Base-by-base conservation (phyloP, 1,140 invertebrate species). In the Zophobas morio region DNA sequence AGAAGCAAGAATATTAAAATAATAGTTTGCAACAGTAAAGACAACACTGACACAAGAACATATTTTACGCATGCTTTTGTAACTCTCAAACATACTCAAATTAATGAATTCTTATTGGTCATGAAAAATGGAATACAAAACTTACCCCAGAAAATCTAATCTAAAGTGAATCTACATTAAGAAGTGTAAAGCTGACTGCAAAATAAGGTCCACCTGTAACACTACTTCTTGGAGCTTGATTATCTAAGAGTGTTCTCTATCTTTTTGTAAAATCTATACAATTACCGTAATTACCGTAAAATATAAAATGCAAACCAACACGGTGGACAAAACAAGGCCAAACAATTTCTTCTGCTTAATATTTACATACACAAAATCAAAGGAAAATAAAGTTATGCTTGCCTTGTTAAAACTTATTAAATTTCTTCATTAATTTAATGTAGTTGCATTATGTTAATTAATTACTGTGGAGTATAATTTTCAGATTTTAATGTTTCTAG, bases 1-100 rank as follows among this genome's bases (percentile, higher is more conserved):
- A 66, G 85, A 86, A 85, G 85, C 85, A 85, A 85, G 84, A 78
- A 84, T 84, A 81, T 81, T 72, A 85, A 85, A 83, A 86, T 79
- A 86, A 85, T 80, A 82, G 78, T 86, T 85, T 85, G 85, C 84
- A 85, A 83, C 84, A 85, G 80, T 83, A 84, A 79, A 79, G 74
- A 56, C 78, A 77, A 82, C 82, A 84, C 80, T 79, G 75, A 83
- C 57, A 63, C 57, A 63, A 72, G 74, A 78, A 71, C 34, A 71
- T 34, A 36, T 71, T 46, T 51, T 0, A 40, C 8, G 39, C 57
- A 63, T 63, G 57, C 57, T 71, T 71, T 33, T 78, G 57, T 70
- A 42, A 70, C 47, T 75, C 78, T 74, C 76, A 80, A 78, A 78
- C 74, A 57, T 70, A 76, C 37, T 46, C 20, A 20, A 20, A 20